phyloP scores from a whole-genome alignment of 2,797 vertebrate species.

The Rhincodon typus region DNA sequence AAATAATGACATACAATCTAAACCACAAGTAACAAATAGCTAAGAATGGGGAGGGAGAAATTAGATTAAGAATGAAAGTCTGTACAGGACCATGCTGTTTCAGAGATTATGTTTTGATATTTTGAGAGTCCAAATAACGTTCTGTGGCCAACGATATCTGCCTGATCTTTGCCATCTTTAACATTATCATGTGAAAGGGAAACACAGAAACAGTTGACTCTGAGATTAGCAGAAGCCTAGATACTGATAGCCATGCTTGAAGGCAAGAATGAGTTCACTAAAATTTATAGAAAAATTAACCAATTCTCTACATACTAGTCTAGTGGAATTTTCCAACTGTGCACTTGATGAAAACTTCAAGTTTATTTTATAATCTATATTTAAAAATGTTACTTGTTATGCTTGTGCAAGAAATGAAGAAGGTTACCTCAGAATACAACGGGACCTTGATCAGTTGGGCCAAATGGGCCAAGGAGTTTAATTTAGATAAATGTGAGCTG shows the following conservation, averaged over 20 bases:
- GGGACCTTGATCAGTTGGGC: no score
- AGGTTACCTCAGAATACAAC: no score
- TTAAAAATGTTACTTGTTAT: not conserved
- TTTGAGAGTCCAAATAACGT: not conserved
- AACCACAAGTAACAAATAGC: not conserved
- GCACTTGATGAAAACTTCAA: not conserved
- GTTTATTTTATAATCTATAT: not conserved
- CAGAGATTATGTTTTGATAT: not conserved
- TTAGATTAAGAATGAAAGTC: not conserved
- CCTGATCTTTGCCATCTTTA: not conserved
- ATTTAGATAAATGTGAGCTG: no score
- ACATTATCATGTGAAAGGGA: not conserved
- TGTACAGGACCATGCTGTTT: not conserved
- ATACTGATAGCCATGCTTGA: not conserved
- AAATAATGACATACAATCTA: not conserved
- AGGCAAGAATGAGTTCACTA: not conserved
- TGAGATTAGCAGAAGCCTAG: not conserved
- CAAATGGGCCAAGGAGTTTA: no score
- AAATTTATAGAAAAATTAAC: not conserved
- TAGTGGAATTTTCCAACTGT: not conserved
- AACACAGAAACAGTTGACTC: not conserved
- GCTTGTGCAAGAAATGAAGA: no score
- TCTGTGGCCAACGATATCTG: not conserved
- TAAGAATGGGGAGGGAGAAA: not conserved
- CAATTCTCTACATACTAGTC: no score